phyloP scores from a whole-genome alignment of 2,797 vertebrate genomes.

The Cryptoblepharus egeriae region DNA sequence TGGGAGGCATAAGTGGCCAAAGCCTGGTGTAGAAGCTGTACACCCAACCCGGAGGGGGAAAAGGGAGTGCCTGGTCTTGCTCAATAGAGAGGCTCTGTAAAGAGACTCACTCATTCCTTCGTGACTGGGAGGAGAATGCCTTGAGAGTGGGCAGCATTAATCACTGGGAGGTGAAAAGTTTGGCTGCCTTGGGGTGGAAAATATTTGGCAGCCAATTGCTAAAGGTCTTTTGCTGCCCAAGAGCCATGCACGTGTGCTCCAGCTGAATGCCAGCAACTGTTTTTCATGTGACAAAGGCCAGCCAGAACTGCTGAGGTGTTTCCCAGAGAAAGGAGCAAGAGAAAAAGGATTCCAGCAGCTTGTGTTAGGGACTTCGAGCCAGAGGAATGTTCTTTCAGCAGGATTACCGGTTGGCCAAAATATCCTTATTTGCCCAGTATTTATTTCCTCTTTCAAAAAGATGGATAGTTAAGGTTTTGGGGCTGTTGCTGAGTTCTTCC shows the following conservation, averaged over 20 bases:
- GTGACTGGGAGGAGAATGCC: constrained; percentile 5
- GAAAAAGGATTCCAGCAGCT: too few relatives aligned
- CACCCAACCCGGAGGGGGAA: not conserved
- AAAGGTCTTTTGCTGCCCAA: fast-evolving
- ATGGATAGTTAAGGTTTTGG: too few relatives aligned
- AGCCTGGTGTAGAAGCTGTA: not conserved
- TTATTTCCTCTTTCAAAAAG: too few relatives aligned
- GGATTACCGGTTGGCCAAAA: too few relatives aligned
- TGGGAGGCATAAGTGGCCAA: not conserved
- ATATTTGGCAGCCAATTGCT: constrained; percentile 1
- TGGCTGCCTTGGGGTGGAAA: constrained; percentile 25
- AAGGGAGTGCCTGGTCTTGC: not conserved
- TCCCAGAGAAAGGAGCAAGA: constrained; percentile 50
- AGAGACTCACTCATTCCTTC: constrained; percentile 9
- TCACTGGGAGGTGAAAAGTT: constrained; percentile 21
- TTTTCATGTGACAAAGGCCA: constrained; percentile 36
- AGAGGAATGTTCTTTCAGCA: not conserved
- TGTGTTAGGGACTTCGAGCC: constrained; percentile 51
- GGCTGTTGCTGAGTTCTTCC: too few relatives aligned
- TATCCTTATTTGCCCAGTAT: too few relatives aligned
- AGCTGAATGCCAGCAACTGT: not conserved
- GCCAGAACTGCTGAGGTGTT: constrained; percentile 9
- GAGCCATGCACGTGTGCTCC: not conserved
- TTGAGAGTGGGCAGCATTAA: constrained; percentile 28
- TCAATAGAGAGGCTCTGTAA: constrained; percentile 7